Conservation (phyloP, 2,113 vertebrate species). For the Miniopterus natalensis region DNA sequence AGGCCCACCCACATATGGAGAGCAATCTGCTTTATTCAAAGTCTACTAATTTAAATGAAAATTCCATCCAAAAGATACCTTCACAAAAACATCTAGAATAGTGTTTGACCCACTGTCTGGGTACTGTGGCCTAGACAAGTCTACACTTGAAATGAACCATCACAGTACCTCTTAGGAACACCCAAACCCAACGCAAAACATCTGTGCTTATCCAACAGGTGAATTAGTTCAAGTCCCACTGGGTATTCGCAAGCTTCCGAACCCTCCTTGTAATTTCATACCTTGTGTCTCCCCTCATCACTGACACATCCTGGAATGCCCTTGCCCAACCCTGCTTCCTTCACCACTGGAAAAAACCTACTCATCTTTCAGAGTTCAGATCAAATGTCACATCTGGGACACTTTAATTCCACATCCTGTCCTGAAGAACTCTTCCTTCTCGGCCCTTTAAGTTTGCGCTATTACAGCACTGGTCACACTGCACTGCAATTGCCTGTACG, state of each 20-base stretch:
- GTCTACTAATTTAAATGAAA: neutral
- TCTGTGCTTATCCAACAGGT: neutral
- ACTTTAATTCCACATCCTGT: neutral
- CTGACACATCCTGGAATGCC: neutral
- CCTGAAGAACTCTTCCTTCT: neutral
- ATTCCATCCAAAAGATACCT: neutral
- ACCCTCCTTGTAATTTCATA: neutral
- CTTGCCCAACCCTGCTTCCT: neutral
- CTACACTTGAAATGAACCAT: neutral
- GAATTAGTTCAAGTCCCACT: rapidly evolving
- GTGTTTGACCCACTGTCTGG: neutral
- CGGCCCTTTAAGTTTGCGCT: rapidly evolving
- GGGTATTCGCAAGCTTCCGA: neutral
- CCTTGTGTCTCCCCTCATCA: neutral
- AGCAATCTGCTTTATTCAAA: neutral
- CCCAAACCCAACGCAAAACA: neutral
- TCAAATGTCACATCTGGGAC: constrained; percentile 33
- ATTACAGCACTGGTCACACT: neutral
- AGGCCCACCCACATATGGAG: neutral
- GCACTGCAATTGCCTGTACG: neutral
- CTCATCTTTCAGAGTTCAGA: constrained; percentile 67
- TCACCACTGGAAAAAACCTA: constrained; percentile 37
- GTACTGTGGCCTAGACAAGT: neutral
- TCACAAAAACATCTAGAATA: neutral
- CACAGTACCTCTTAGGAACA: neutral